Percentiles rank a stretch among this genome's conserved stretches.
phyloP scores from a whole-genome alignment of 2,113 vertebrate genomes.

The Pavo muticus region DNA sequence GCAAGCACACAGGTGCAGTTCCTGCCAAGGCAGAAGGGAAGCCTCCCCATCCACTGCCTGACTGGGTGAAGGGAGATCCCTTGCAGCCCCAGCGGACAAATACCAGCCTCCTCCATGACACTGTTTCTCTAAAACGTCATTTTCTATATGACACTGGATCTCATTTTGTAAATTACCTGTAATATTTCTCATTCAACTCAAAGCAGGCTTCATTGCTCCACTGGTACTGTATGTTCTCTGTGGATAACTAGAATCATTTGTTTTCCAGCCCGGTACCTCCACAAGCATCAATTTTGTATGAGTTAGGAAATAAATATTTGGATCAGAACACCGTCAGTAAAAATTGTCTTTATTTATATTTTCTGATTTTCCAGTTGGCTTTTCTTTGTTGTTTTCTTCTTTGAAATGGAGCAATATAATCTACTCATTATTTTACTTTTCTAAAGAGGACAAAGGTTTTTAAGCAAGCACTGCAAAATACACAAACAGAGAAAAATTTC shows the following conservation, averaged over 20 bases:
- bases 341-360: constrained; percentile 50
- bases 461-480: neutral
- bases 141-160: neutral
- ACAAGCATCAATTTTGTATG: constrained; percentile 53
- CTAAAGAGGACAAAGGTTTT: neutral
- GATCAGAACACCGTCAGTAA: constrained; percentile 46
- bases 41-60: neutral
- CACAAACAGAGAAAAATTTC: neutral
- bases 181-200: constrained; percentile 29
- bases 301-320: constrained; percentile 61
- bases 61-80: rapidly evolving
- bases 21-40: neutral
- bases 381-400: constrained; percentile 14
- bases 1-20: neutral
- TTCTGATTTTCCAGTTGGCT: neutral
- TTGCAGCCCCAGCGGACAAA: neutral
- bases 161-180: constrained; percentile 3
- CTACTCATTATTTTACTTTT: constrained; percentile 9
- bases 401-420: constrained; percentile 14
- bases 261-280: constrained; percentile 19
- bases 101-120: neutral
- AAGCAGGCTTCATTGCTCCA: constrained; percentile 1
- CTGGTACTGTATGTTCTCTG: constrained; percentile 27
- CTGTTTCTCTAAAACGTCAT: neutral
- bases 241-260: constrained; percentile 28